Base-by-base conservation (phyloP, 30 jellyfish, hydroid and myxozoan genomes). In the Morbakka virulenta region DNA sequence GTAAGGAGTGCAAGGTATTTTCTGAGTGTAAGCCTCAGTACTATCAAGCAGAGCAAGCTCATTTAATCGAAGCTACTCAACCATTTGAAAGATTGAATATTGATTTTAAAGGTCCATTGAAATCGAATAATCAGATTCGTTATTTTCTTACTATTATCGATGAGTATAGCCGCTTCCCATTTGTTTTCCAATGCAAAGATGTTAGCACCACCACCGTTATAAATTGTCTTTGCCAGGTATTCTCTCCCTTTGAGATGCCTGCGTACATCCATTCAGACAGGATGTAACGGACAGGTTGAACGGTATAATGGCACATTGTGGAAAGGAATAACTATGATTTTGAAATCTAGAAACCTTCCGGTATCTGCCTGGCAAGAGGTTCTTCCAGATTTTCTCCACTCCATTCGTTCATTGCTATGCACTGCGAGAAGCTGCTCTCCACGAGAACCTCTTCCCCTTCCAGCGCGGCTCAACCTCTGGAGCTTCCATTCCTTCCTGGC, bases 231-330 rank as follows among this genome's bases (percentile, higher is more conserved):
- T n/a, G n/a, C n/a, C n/a, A n/a, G n/a, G n/a, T n/a, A n/a, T n/a
- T n/a, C n/a, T n/a, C n/a, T 76, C 17, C 23, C 26, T 75, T 75
- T 62, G 87, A 86, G 14, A 76, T 76, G 87, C 87, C 87, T 24
- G n/a, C 29, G 13, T 62, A 12, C 26, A 50, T 76, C 31, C 87
- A 76, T 33, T 62, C 87, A 17, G 87, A 76, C 36, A 23, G 87
- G n/a, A n/a, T n/a, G n/a, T n/a, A n/a, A n/a, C n/a, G n/a, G n/a
- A n/a, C n/a, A n/a, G n/a, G n/a, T n/a, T n/a, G n/a, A n/a, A n/a
- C n/a, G n/a, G n/a, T n/a, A n/a, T n/a, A n/a, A n/a, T n/a, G n/a
- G n/a, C n/a, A n/a, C n/a, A n/a, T n/a, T n/a, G n/a, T n/a, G n/a
- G n/a, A n/a, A n/a, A n/a, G n/a, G n/a, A n/a, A n/a, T n/a, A n/a